Evolutionary conservation across 2,797 vertebrate genomes (phyloP).

Genomic region (Scomberomorus guttatus): DNA sequence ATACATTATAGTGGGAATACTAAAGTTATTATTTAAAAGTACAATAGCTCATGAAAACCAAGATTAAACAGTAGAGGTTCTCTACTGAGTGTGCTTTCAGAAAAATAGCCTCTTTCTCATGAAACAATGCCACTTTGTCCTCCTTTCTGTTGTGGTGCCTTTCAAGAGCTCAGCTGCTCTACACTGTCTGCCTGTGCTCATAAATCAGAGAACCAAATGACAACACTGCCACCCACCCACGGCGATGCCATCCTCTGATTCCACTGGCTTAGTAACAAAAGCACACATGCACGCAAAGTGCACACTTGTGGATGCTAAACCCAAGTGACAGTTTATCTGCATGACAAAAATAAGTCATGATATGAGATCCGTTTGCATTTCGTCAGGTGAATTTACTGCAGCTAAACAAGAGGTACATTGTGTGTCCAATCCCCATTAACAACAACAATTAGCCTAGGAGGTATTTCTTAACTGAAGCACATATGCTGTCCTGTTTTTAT

Average conservation of each 20-base stretch:
- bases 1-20: conserved; percentile 25
- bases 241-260: conserved; percentile 45
- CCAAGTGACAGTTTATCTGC: conserved; percentile 68
- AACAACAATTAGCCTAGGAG: background rate
- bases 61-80: conserved; percentile 28
- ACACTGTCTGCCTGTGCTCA: conserved; percentile 61
- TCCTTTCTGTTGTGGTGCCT: conserved; percentile 55
- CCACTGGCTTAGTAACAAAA: conserved; percentile 30
- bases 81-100: conserved; percentile 34
- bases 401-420: conserved; percentile 12
- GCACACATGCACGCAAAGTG: conserved; percentile 6
- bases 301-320: conserved; percentile 59
- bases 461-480: background rate
- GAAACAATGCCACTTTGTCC: conserved; percentile 63
- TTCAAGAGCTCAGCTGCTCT: conserved; percentile 70
- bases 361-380: conserved; percentile 50
- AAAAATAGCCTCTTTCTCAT: conserved; percentile 48
- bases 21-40: conserved; percentile 19
- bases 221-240: conserved; percentile 52
- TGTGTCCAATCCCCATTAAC: background rate
- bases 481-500: background rate
- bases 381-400: conserved; percentile 42
- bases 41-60: conserved; percentile 45
- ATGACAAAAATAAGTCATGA: conserved; percentile 55
- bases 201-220: conserved; percentile 53